Percentiles rank a stretch among this genome's conserved stretches.
These are phyloP conservation scores for Lanius ludovicianus DNA, from an alignment of 2,113 vertebrate species.

Conservation along the genomic window DNA sequence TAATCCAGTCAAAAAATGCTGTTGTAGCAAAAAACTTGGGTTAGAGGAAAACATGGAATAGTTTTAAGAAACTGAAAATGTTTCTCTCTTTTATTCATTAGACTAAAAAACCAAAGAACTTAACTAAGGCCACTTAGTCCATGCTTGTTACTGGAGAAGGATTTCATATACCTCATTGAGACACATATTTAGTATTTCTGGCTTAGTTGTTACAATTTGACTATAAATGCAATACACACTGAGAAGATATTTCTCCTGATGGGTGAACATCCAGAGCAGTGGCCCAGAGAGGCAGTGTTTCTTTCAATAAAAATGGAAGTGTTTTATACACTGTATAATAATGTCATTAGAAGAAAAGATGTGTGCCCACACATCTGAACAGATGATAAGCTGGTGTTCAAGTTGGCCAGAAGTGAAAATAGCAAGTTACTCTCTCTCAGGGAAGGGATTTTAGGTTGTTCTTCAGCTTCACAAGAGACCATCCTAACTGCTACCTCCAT, in stretches of 20 bases:
- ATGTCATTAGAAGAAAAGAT: neutral
- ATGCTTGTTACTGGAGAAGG: neutral
- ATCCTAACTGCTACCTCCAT: neutral
- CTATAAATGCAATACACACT: neutral
- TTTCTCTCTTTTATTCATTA: neutral
- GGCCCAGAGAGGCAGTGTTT: neutral
- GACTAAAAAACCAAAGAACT: neutral
- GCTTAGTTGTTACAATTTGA: neutral
- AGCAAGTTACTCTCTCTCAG: neutral
- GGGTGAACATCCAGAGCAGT: neutral
- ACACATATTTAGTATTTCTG: neutral
- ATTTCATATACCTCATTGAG: neutral
- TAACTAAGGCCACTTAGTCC: neutral
- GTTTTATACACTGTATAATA: neutral
- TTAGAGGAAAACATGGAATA: neutral
- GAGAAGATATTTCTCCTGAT: neutral
- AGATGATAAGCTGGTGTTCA: accelerated
- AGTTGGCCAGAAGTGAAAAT: neutral
- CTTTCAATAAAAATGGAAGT: neutral
- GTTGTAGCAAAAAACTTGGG: neutral
- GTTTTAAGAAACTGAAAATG: neutral
- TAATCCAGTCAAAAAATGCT: neutral
- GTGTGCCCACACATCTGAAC: neutral
- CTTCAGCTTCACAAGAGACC: neutral
- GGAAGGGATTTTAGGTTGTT: neutral